Conservation (phyloP, 1,140 invertebrate species). For the Drosophila teissieri region DNA sequence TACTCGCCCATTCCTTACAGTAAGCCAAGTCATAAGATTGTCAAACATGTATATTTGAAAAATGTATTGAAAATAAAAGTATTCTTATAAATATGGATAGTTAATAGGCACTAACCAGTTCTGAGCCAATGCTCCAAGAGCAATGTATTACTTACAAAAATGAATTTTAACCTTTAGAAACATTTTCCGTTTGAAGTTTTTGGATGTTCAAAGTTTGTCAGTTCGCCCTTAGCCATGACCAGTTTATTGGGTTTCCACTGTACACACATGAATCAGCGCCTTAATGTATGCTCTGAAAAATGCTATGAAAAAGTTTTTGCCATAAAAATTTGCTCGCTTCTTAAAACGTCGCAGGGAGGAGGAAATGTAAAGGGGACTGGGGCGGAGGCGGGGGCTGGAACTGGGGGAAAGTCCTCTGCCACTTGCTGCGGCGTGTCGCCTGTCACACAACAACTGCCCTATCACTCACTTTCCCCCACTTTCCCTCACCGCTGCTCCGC, state of each 20-base stretch:
- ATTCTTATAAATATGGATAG: too few species aligned
- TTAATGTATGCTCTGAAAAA: slow-evolving; percentile 60
- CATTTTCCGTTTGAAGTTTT: background rate
- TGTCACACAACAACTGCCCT: slow-evolving; percentile 69
- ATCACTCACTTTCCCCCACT: slow-evolving; percentile 44
- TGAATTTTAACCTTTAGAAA: background rate
- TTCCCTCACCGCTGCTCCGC: slow-evolving; percentile 19
- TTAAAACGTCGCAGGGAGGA: background rate
- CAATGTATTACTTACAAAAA: background rate
- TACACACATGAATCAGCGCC: slow-evolving; percentile 42
- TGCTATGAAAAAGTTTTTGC: slow-evolving; percentile 62
- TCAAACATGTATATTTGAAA: too few species aligned
- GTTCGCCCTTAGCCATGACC: background rate
- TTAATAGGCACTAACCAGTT: too few species aligned
- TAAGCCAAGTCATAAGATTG: background rate
- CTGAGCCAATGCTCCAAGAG: too few species aligned
- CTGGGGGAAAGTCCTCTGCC: slow-evolving; percentile 37
- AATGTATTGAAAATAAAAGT: too few species aligned
- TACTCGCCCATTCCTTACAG: background rate
- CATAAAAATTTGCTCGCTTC: slow-evolving; percentile 69
- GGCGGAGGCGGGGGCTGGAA: background rate
- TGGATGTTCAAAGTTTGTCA: slow-evolving; percentile 4
- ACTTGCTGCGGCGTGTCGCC: slow-evolving; percentile 61
- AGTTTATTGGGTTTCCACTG: slow-evolving; percentile 21
- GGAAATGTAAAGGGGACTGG: background rate